Percentiles rank a stretch among this genome's conserved stretches.
These are phyloP conservation scores for Drosophila oshimai DNA, from an alignment of 1,140 invertebrate genomes.

Conservation along the genomic window DNA sequence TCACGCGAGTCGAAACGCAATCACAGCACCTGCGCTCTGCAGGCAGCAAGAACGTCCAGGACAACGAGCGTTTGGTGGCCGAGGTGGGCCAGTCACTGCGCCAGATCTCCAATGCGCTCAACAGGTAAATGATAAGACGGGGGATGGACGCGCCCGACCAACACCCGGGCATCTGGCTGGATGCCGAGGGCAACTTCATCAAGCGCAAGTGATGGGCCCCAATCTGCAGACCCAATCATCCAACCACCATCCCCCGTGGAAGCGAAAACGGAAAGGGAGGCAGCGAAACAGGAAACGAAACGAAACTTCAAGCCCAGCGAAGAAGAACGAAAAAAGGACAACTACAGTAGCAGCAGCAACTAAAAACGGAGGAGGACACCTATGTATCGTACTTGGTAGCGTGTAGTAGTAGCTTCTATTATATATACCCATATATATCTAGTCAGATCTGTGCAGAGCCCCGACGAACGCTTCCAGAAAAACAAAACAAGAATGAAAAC, in stretches of 20 bases:
- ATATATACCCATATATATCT: slow-evolving; percentile 48
- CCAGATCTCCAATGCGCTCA: slow-evolving; percentile 91
- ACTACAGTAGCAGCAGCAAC: slow-evolving; percentile 26
- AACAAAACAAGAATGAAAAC: slow-evolving; percentile 3
- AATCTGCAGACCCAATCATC: slow-evolving; percentile 18
- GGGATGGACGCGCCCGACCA: slow-evolving; percentile 65
- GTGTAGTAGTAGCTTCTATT: slow-evolving; percentile 63
- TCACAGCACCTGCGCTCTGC: slow-evolving; percentile 89
- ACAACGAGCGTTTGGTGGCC: slow-evolving; percentile 87
- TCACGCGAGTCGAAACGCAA: slow-evolving; percentile 91
- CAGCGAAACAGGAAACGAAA: slow-evolving; percentile 34
- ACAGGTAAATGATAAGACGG: slow-evolving; percentile 86
- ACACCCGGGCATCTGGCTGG: slow-evolving; percentile 65
- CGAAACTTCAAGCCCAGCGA: slow-evolving; percentile 68
- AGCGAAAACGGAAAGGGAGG: slow-evolving; percentile 1
- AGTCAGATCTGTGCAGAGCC: slow-evolving; percentile 49
- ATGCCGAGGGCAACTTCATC: slow-evolving; percentile 80
- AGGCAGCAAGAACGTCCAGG: slow-evolving; percentile 87
- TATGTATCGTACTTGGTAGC: slow-evolving; percentile 56
- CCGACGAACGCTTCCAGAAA: slow-evolving; percentile 38
- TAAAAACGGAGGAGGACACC: slow-evolving; percentile 44
- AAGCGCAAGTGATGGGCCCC: slow-evolving; percentile 58
- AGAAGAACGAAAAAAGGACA: slow-evolving; percentile 38
- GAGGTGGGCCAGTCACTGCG: slow-evolving; percentile 92
- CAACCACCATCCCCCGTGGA: slow-evolving; percentile 60